A percentile compares a stretch with the other conserved stretches of the same genome.
Conservation (phyloP, 2,797 vertebrate genomes). For the Platyrinchus mystaceus region DNA sequence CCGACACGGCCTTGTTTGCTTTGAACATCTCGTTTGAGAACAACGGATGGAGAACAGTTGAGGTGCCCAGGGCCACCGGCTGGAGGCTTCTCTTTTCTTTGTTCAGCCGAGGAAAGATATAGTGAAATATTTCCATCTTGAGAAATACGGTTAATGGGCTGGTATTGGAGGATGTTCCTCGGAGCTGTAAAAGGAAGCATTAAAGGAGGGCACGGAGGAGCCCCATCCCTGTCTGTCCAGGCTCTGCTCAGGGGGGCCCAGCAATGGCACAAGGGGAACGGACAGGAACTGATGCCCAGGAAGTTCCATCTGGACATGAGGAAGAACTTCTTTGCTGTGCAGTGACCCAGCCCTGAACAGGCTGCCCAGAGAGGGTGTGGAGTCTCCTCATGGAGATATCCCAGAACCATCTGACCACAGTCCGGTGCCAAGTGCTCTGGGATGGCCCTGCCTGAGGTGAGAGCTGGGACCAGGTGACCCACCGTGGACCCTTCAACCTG, state of each 20-base stretch:
- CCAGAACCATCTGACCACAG: not conserved
- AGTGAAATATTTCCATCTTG: not conserved
- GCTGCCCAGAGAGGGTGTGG: not conserved
- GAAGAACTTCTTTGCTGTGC: not conserved
- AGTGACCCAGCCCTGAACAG: not conserved
- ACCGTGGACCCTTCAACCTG: not conserved
- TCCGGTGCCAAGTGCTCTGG: not conserved
- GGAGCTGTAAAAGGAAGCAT: too few relatives aligned
- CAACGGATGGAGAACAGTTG: not conserved
- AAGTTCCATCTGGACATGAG: fast-evolving
- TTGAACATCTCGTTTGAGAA: not conserved
- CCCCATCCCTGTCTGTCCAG: too few relatives aligned
- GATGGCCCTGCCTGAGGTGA: not conserved
- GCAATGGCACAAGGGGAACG: not conserved
- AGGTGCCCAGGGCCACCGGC: not conserved
- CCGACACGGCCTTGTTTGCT: too few relatives aligned
- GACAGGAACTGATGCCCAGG: not conserved
- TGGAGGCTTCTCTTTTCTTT: not conserved
- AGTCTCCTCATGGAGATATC: too few relatives aligned
- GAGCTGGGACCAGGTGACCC: not conserved
- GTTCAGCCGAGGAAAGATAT: not conserved
- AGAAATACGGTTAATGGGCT: not conserved
- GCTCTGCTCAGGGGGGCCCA: not conserved
- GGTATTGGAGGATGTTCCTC: not conserved
- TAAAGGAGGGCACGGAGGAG: not conserved